Base-by-base conservation (phyloP, 2,888 invertebrate genomes). In the Mylabris sibirica region DNA sequence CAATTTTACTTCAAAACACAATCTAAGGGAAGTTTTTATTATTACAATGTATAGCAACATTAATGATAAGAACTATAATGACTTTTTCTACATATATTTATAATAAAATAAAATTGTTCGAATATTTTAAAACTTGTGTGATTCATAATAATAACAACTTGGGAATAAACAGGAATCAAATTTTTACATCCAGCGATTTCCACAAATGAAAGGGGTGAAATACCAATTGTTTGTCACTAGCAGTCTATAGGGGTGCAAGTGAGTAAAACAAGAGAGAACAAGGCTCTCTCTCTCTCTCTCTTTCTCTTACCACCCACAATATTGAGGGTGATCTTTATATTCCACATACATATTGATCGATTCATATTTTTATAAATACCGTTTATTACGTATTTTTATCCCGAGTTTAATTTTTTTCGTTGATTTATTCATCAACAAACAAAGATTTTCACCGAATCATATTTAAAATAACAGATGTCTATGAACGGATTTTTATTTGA, bases 141-240 rank as follows among this genome's bases (percentile, higher is more conserved):
- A 44, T 44, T 17, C 14, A 41, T 14, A n/a, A n/a, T 11, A 12
- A 12, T 38, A 14, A 22, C 41, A 35, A 35, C 17, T 35, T 34
- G 20, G 17, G 26, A 26, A n/a, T n/a, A 22, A 38, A 41, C 64
- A 57, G 76, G 77, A 78, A 78, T 81, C 81, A 80, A 81, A 82
- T 77, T 80, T 78, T 78, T 1, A 75, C 77, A 78, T 75, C 67
- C 49, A 44, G 76, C 71, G 73, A 72, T 68, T 67, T 72, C 71
- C 76, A 76, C 71, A 74, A 74, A 72, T 69, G 70, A 68, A 74
- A 72, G 76, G 79, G 79, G 75, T 75, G 74, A 78, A 80, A 80
- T 81, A 80, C 80, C 81, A 81, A 81, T 82, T 82, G 81, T 82
- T 82, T 81, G 81, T 81, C 81, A 81, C 81, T 77, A 76, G 75